Base-by-base conservation (phyloP, 2,113 vertebrate species). In the Sciurus niger region DNA sequence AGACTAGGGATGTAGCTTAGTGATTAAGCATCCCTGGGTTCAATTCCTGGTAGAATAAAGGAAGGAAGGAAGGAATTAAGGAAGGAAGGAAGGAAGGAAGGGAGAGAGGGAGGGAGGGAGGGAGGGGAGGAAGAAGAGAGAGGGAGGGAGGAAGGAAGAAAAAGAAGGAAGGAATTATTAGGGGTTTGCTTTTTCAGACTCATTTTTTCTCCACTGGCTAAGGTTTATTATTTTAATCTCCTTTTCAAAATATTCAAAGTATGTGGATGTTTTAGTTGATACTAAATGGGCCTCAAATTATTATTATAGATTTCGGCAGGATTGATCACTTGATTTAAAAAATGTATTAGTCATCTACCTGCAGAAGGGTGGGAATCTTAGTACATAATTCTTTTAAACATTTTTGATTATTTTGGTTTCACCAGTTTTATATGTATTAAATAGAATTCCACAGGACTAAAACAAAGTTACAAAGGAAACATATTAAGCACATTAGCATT, bases 361-460 rank as follows among this genome's bases (percentile, higher is more conserved):
- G 34, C 4, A 85, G 87, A 77, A 80, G 0, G 6, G 4, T 3
- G 16, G 76, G 32, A 74, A 85, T 83, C 72, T 77, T 76, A 55
- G 58, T 28, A 74, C 28, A 60, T 32, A 63, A n/a, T 43, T 65
- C 40, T 96, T 96, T 78, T 46, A 70, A 90, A 53, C 60, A 13
- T 78, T 76, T 86, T 34, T 14, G 14, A 28, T 92, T 76, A n/a
- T 85, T 55, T 77, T 82, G 72, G 30, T 18, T 4, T 91, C 14
- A 86, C 20, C 6, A 90, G 40, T 68, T 87, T 84, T 96, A n/a
- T 55, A 48, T 20, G 77, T 73, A 34, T 17, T 68, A 43, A 94
- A 83, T 46, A 73, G 51, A 95, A 96, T 5, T 78, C 10, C 18
- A 89, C 53, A 46, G 93, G 4, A 86, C 63, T 91, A 82, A 89